Evolutionary conservation across 2,113 vertebrate genomes (phyloP).

Genomic region (Enhydra lutris): DNA sequence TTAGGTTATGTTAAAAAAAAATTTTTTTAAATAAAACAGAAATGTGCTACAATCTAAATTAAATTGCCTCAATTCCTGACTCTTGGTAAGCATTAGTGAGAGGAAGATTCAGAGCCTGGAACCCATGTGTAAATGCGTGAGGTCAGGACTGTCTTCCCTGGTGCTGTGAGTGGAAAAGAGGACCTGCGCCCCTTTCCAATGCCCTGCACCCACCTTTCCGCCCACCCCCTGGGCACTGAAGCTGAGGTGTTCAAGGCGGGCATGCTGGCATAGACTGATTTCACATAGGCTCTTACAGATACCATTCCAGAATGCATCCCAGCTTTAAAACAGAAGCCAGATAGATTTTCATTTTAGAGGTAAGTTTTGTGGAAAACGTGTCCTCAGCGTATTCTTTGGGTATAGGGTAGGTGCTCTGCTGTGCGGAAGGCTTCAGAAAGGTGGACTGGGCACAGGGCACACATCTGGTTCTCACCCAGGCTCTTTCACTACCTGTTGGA

Average conservation of each 20-base stretch:
- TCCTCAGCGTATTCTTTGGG: conserved; percentile 22
- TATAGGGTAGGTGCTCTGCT: background rate
- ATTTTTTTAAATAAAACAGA: background rate
- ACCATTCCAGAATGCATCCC: background rate
- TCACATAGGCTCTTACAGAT: background rate
- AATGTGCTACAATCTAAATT: background rate
- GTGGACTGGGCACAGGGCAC: background rate
- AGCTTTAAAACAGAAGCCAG: conserved; percentile 33
- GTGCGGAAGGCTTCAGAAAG: background rate
- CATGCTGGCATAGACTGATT: background rate
- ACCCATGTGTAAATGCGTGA: background rate
- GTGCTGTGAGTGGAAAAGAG: background rate
- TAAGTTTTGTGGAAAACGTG: background rate
- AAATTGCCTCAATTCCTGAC: background rate
- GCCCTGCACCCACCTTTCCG: background rate
- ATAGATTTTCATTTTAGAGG: background rate
- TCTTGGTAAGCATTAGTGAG: background rate
- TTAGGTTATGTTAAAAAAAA: background rate
- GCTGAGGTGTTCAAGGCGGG: background rate
- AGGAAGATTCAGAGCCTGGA: background rate
- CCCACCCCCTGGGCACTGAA: background rate
- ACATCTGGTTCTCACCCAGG: background rate
- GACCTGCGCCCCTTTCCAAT: background rate
- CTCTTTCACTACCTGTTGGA: background rate
- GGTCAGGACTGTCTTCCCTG: background rate